These are phyloP conservation scores for Phyllotreta striolata DNA, from an alignment of 2,888 invertebrate genomes.

Conservation along the genomic window DNA sequence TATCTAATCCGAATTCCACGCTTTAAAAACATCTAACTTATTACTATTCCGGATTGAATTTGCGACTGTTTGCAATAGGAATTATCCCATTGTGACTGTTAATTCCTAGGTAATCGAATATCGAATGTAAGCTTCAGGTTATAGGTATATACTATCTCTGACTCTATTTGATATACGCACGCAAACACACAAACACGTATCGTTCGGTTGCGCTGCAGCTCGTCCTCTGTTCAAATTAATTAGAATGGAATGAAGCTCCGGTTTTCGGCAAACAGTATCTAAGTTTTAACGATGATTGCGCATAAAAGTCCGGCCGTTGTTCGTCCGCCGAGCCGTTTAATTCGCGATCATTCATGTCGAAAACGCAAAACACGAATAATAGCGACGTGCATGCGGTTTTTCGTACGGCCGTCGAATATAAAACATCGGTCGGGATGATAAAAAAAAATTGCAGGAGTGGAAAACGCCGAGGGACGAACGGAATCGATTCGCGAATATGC, in stretches of 20 bases:
- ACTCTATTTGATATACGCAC: too few species aligned
- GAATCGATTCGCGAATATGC: slow-evolving; percentile 2
- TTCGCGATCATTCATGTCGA: slow-evolving; percentile 26
- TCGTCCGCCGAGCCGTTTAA: slow-evolving; percentile 26
- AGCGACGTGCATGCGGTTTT: slow-evolving; percentile 31
- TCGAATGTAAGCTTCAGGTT: slow-evolving; percentile 1
- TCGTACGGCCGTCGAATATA: slow-evolving; percentile 7
- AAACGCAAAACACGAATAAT: slow-evolving; percentile 29
- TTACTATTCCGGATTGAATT: not conserved
- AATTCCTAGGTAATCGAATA: slow-evolving; percentile 12
- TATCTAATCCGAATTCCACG: too few species aligned
- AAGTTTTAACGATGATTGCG: too few species aligned
- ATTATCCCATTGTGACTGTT: slow-evolving; percentile 8
- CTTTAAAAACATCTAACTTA: not conserved
- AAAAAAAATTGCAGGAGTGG: not conserved
- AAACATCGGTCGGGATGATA: not conserved
- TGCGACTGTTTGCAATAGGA: not conserved
- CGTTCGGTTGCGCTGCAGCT: too few species aligned
- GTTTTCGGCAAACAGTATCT: too few species aligned
- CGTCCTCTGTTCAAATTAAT: not conserved
- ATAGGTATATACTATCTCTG: too few species aligned
- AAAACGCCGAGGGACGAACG: not conserved
- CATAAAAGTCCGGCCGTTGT: slow-evolving; percentile 7
- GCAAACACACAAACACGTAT: too few species aligned
- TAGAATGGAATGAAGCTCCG: too few species aligned